phyloP scores from a whole-genome alignment of 2,797 vertebrate genomes.

The Siniperca undulata region DNA sequence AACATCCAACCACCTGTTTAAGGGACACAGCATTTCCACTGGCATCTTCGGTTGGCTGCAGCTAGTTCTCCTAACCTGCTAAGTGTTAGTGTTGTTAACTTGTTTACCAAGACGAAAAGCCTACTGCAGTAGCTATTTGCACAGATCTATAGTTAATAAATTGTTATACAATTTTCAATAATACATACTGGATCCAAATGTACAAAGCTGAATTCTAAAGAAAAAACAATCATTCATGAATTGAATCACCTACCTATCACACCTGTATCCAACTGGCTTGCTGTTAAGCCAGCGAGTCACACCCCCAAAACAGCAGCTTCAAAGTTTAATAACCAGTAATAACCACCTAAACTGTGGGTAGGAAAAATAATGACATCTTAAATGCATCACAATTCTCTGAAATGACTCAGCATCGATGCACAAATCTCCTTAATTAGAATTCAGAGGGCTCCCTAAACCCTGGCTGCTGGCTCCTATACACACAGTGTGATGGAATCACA shows the following conservation, averaged over 20 bases:
- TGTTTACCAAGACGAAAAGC: background rate
- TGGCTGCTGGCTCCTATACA: conserved; percentile 37
- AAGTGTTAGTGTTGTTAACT: background rate
- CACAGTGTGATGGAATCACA: conserved; percentile 40
- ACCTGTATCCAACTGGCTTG: background rate
- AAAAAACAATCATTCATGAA: background rate
- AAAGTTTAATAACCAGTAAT: conserved; percentile 28
- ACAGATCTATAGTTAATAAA: background rate
- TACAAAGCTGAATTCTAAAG: background rate
- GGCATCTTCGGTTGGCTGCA: background rate
- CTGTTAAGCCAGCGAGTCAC: background rate
- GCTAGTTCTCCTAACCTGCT: background rate
- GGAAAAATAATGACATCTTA: conserved; percentile 42
- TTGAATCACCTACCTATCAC: background rate
- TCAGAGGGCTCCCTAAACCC: conserved; percentile 40
- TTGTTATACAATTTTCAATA: background rate
- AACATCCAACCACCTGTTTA: background rate
- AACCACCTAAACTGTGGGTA: conserved; percentile 12
- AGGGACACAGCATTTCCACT: background rate
- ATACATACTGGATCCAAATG: background rate
- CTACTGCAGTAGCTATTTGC: background rate
- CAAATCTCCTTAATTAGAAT: conserved; percentile 52
- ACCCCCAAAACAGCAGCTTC: background rate
- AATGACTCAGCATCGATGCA: conserved; percentile 39
- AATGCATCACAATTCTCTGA: conserved; percentile 38